Conservation (phyloP, 2,888 invertebrate species). For the Drosophila macrospina region DNA sequence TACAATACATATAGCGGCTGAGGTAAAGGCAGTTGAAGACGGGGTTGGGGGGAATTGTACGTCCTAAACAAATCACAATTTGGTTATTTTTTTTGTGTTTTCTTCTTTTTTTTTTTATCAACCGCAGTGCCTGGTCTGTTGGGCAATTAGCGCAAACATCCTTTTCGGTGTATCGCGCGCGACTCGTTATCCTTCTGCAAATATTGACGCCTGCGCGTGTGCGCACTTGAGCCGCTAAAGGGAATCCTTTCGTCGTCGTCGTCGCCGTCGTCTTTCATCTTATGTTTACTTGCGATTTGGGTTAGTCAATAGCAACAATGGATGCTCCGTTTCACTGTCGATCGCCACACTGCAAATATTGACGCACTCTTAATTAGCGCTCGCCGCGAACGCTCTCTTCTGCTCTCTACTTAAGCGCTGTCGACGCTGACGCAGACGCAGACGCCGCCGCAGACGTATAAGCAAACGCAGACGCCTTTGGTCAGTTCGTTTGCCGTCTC, state of each 20-base stretch:
- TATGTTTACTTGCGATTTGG: constrained; percentile 57
- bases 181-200: constrained; percentile 72
- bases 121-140: constrained; percentile 60
- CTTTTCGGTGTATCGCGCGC: constrained; percentile 63
- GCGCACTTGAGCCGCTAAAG: constrained; percentile 61
- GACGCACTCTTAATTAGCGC: constrained; percentile 62
- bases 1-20: constrained; percentile 42
- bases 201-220: constrained; percentile 75
- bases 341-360: constrained; percentile 59
- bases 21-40: neutral
- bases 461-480: constrained; percentile 26
- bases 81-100: constrained; percentile 50
- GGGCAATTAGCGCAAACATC: constrained; percentile 75
- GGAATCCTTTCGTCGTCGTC: constrained; percentile 67
- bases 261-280: constrained; percentile 58
- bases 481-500: constrained; percentile 53
- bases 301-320: constrained; percentile 62
- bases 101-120: constrained; percentile 67
- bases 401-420: neutral
- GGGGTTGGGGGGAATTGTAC: neutral
- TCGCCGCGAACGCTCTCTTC: constrained; percentile 4
- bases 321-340: constrained; percentile 45
- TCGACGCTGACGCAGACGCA: constrained; percentile 15
- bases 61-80: constrained; percentile 70
- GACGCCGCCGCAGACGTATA: constrained; percentile 8